phyloP scores from a whole-genome alignment of 2,888 invertebrate genomes.

The Erebia ligea region DNA sequence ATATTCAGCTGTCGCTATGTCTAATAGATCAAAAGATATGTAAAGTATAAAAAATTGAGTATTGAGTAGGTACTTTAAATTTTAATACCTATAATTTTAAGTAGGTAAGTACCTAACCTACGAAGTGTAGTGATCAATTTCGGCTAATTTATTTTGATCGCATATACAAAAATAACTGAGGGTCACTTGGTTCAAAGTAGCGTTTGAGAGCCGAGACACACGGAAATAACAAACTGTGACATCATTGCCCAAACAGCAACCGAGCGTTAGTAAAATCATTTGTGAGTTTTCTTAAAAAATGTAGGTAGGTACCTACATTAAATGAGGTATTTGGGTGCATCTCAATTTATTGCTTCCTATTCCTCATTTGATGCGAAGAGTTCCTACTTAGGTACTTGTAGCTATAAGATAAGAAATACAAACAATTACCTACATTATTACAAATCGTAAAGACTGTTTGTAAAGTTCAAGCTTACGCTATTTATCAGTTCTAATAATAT shows the following conservation, averaged over 20 bases:
- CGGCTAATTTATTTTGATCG: neutral
- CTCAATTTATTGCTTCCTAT: neutral
- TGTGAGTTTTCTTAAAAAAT: too few relatives aligned
- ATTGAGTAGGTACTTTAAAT: too few relatives aligned
- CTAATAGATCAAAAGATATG: too few relatives aligned
- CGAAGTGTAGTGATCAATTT: neutral
- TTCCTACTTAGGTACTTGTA: neutral
- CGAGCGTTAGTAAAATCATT: neutral
- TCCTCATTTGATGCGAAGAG: neutral
- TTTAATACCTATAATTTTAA: neutral
- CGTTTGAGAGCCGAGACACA: neutral
- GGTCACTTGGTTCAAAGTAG: constrained; percentile 12
- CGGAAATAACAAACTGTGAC: constrained; percentile 16
- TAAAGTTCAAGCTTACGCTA: constrained; percentile 11
- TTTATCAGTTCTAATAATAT: constrained; percentile 32
- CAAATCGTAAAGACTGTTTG: neutral
- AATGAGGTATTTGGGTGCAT: neutral
- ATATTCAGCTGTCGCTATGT: too few relatives aligned
- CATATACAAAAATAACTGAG: constrained; percentile 6
- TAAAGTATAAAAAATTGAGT: too few relatives aligned
- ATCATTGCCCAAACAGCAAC: neutral
- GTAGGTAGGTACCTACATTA: too few relatives aligned
- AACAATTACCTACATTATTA: too few relatives aligned
- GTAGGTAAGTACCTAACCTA: too few relatives aligned
- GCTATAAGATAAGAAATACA: constrained; percentile 1